These are phyloP conservation scores for Aegithalos caudatus DNA, from an alignment of 2,113 vertebrate genomes.

Conservation along the genomic window DNA sequence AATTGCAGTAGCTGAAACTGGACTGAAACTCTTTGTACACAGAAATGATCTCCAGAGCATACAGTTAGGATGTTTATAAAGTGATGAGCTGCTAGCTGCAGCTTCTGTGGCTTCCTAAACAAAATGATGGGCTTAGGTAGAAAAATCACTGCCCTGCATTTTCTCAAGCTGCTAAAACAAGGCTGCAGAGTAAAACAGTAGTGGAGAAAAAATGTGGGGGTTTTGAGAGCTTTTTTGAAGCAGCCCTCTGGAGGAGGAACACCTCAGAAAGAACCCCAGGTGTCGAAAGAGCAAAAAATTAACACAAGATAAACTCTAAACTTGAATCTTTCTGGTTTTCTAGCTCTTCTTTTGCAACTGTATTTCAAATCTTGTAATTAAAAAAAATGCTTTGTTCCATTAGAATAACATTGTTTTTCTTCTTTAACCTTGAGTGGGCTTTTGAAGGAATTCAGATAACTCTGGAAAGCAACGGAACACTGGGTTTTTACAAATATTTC, in stretches of 20 bases:
- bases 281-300: background rate
- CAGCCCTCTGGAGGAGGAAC: background rate
- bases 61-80: background rate
- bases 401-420: slow-evolving; percentile 21
- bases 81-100: background rate
- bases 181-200: background rate
- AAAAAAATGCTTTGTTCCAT: background rate
- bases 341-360: background rate
- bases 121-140: background rate
- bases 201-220: rapidly evolving
- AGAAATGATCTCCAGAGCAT: background rate
- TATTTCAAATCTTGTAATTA: background rate
- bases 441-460: slow-evolving; percentile 42
- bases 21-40: background rate
- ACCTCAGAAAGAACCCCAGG: background rate
- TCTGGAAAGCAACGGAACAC: slow-evolving; percentile 35
- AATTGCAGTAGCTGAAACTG: background rate
- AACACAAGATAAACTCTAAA: background rate
- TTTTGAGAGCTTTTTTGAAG: background rate
- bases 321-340: background rate
- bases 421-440: slow-evolving; percentile 21
- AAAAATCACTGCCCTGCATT: background rate
- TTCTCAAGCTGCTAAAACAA: background rate
- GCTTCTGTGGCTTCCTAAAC: background rate
- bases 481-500: background rate